A percentile compares a stretch with the other conserved stretches of the same genome.
Evolutionary conservation across 2,113 vertebrate genomes (phyloP).

Genomic region (Gallinago media): DNA sequence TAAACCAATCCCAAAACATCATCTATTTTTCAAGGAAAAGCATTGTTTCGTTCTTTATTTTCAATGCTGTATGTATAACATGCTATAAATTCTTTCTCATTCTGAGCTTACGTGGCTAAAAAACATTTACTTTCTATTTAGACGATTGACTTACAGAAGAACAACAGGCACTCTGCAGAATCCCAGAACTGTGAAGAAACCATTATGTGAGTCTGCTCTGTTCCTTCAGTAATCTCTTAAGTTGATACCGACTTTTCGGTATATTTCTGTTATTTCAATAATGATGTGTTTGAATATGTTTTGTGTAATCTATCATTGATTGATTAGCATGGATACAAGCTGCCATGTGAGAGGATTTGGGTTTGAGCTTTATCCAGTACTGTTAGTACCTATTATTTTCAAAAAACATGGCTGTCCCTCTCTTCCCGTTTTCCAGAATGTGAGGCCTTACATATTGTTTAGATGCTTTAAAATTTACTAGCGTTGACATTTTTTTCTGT

Average conservation of each 20-base stretch:
- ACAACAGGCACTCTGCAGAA: constrained; percentile 80
- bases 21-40: not conserved
- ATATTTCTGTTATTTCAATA: not conserved
- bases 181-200: constrained; percentile 76
- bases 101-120: not conserved
- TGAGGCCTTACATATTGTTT: not conserved
- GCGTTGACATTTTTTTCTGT: not conserved
- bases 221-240: not conserved
- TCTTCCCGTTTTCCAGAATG: not conserved
- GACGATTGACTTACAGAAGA: constrained; percentile 88
- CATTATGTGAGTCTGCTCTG: constrained; percentile 81
- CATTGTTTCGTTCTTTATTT: not conserved
- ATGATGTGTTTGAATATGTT: not conserved
- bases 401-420: not conserved
- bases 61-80: not conserved
- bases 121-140: constrained; percentile 2
- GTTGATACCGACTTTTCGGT: not conserved
- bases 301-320: not conserved
- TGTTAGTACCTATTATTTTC: not conserved
- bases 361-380: not conserved
- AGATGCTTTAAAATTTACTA: not conserved
- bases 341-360: not conserved
- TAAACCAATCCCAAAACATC: no score
- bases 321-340: not conserved
- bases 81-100: not conserved